Evolutionary conservation across 2,113 vertebrate species (phyloP).

Genomic region (Lichenostomus cassidix): DNA sequence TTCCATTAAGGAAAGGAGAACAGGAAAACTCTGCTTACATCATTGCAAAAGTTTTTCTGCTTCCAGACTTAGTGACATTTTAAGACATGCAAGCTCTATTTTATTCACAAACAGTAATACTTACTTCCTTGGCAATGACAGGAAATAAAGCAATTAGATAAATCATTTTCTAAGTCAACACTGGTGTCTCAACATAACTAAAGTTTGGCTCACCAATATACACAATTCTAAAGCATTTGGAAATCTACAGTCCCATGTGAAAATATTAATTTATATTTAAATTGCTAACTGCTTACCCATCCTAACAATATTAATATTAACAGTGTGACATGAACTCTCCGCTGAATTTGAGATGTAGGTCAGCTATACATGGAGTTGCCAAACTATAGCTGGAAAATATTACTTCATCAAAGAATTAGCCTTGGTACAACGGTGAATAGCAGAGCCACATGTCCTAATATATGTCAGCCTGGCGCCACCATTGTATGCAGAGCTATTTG

Average conservation of each 20-base stretch:
- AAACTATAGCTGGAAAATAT: conserved; percentile 60
- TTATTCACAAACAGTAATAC: conserved; percentile 47
- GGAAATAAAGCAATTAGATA: conserved; percentile 65
- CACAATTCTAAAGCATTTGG: conserved; percentile 37
- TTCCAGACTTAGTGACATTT: conserved; percentile 31
- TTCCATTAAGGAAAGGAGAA: conserved; percentile 21
- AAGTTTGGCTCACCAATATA: conserved; percentile 26
- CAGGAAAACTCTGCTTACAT: conserved; percentile 13
- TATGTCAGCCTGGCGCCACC: conserved; percentile 57
- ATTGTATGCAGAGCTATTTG: conserved; percentile 43
- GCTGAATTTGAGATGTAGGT: conserved; percentile 52
- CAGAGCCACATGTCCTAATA: conserved; percentile 41
- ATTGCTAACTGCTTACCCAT: conserved; percentile 57
- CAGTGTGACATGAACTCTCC: conserved; percentile 57
- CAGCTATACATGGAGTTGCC: conserved; percentile 32
- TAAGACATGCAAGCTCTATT: conserved; percentile 16
- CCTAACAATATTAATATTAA: conserved; percentile 58
- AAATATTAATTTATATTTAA: conserved; percentile 60
- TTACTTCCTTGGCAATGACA: conserved; percentile 49
- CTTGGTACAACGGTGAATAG: conserved; percentile 38
- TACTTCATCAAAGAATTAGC: conserved; percentile 65
- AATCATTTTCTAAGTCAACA: conserved; percentile 64
- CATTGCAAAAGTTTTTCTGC: not conserved
- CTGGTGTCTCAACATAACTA: conserved; percentile 46
- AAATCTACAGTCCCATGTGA: conserved; percentile 49